A percentile compares a stretch with the other conserved stretches of the same genome.
phyloP scores from a whole-genome alignment of 2,888 invertebrate genomes.

The Deilephila elpenor region DNA sequence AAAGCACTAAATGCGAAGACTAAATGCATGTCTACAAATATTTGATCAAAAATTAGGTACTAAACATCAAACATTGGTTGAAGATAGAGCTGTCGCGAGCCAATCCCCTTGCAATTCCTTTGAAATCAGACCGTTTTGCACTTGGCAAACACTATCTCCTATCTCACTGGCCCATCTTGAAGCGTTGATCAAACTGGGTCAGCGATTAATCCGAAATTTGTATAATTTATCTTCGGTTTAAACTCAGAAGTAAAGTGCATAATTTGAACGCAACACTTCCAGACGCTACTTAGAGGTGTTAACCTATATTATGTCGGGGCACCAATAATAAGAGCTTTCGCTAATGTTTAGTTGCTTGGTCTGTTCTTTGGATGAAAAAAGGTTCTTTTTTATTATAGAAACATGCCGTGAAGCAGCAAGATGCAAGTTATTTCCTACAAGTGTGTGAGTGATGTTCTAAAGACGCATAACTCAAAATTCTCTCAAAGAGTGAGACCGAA shows the following conservation, averaged over 20 bases:
- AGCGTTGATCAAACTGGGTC: conserved; percentile 28
- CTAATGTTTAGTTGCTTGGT: neutral
- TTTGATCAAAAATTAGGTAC: neutral
- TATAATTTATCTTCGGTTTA: conserved; percentile 56
- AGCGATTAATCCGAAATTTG: conserved; percentile 53
- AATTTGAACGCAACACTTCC: conserved; percentile 57
- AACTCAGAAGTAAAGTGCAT: conserved; percentile 53
- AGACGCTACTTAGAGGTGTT: conserved; percentile 73
- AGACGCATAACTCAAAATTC: too few relatives aligned
- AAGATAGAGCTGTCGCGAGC: neutral
- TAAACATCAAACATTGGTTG: neutral
- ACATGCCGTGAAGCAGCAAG: too few relatives aligned
- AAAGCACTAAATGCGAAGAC: too few relatives aligned
- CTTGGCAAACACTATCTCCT: conserved; percentile 1
- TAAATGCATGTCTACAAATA: neutral
- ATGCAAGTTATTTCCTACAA: too few relatives aligned
- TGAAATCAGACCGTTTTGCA: conserved; percentile 7
- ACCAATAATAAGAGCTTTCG: conserved; percentile 45
- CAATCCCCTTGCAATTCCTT: conserved; percentile 3
- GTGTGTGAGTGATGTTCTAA: too few relatives aligned
- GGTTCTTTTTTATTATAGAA: too few relatives aligned
- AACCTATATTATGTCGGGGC: conserved; percentile 64
- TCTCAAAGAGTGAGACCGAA: too few relatives aligned
- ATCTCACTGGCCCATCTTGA: conserved; percentile 8
- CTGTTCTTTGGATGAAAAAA: too few relatives aligned